phyloP scores from a whole-genome alignment of 2,888 invertebrate species.

The Schizaphis graminum region DNA sequence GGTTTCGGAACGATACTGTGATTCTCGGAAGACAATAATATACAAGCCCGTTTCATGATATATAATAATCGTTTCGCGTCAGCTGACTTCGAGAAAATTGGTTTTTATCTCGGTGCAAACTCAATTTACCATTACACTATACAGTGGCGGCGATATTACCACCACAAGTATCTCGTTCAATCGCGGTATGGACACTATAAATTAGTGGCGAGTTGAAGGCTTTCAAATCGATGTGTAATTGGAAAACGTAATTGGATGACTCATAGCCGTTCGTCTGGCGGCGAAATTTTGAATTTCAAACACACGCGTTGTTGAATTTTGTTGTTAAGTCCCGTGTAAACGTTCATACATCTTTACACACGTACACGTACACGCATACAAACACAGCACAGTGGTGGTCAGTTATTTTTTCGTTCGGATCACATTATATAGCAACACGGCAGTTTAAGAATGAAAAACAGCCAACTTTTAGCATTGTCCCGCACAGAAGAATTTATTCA shows the following conservation, averaged over 20 bases:
- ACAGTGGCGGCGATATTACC: background rate
- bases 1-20: background rate
- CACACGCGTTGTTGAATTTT: background rate
- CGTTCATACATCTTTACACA: background rate
- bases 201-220: constrained; percentile 33
- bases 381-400: background rate
- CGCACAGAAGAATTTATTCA: background rate
- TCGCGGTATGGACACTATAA: constrained; percentile 20
- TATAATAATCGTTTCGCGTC: constrained; percentile 12
- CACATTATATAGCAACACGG: background rate
- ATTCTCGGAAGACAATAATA: constrained; percentile 5
- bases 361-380: background rate
- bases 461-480: constrained; percentile 6
- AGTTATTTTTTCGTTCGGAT: background rate
- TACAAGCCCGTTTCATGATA: background rate
- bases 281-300: constrained; percentile 39
- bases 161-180: background rate
- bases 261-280: constrained; percentile 3
- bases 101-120: background rate
- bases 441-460: background rate
- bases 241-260: constrained; percentile 47
- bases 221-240: constrained; percentile 26
- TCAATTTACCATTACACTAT: background rate
- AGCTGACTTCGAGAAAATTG: constrained; percentile 2
- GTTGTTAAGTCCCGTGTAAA: background rate